Evolutionary conservation across 2,797 vertebrate genomes (phyloP), one percentile per base, ranked within the genome.

Genomic region (Anableps anableps): DNA sequence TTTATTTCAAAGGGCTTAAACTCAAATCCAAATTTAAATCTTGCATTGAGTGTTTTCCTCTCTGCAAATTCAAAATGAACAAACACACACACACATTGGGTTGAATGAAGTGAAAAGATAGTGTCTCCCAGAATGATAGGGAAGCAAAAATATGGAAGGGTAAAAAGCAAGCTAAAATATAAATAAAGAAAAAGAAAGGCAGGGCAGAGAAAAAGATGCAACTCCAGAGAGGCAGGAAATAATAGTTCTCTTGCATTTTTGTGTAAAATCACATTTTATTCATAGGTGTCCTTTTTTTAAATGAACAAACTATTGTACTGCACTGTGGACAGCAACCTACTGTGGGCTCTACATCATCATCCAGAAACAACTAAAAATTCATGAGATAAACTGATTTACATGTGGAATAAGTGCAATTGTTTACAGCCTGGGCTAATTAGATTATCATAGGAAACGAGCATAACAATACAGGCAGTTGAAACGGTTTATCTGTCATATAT

Each of bases 371-470:
- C 74, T 71, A 80, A 83, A 19, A 21, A 58, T 58, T 58, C 11
- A 58, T 0, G 26, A 55, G 26, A 55, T 26, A n/a, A 58, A n/a
- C 53, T 58, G 53, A 88, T 89, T 85, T 87, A 79, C 83, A 87
- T 89, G 17, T 62, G 6, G 80, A 80, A 78, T 48, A 73, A 80
- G 34, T 23, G 70, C 53, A 58, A 71, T 0, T 66, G 72, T 36
- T 0, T 7, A 11, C 72, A 75, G 66, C 19, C 76, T 38, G 78
- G 72, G 31, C 73, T 83, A n/a, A 58, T 58, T 58, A 14, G 36
- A 89, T 90, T 85, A 84, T 51, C 81, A 85, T 62, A 5, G 53
- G 14, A 75, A 84, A 79, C 34, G 51, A 74, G 71, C 77, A 31
- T 71, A 72, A 79, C 55, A 77, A 87, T 47, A 53, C 45, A 76